Conservation (phyloP, 2,113 vertebrate genomes). For the Barbus barbus region DNA sequence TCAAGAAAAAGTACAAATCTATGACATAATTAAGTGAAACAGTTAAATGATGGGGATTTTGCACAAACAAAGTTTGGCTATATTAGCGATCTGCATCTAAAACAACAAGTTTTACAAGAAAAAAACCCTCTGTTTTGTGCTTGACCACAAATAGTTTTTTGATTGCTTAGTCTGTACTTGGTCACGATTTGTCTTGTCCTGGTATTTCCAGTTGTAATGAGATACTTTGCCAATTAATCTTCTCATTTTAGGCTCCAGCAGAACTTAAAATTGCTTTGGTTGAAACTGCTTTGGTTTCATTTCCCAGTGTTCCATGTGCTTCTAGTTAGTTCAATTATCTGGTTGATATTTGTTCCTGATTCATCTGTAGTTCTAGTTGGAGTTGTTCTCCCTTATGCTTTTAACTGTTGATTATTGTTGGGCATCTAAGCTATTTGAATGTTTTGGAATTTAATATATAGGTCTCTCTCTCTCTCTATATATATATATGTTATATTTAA, state of each 20-base stretch:
- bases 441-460: too few relatives aligned
- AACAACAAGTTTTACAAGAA: neutral
- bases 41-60: neutral
- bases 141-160: conserved; percentile 4
- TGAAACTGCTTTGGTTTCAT: neutral
- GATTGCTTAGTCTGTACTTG: neutral
- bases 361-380: neutral
- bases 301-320: conserved; percentile 15
- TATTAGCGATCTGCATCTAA: neutral
- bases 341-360: conserved; percentile 3
- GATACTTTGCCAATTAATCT: conserved; percentile 22
- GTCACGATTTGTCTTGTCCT: neutral
- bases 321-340: conserved; percentile 8
- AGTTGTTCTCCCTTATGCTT: neutral
- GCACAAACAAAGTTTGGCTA: neutral
- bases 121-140: neutral
- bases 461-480: too few relatives aligned
- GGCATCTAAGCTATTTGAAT: neutral
- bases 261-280: neutral
- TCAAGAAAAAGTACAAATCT: neutral
- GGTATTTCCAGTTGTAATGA: conserved; percentile 11
- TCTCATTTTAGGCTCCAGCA: conserved; percentile 22
- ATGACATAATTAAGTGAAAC: neutral
- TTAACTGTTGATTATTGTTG: neutral
- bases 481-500: too few relatives aligned